Percentiles rank a stretch among this genome's conserved stretches.
phyloP scores from a whole-genome alignment of 1,140 invertebrate genomes.

The fruit fly (Drosophila melanogaster) region DNA sequence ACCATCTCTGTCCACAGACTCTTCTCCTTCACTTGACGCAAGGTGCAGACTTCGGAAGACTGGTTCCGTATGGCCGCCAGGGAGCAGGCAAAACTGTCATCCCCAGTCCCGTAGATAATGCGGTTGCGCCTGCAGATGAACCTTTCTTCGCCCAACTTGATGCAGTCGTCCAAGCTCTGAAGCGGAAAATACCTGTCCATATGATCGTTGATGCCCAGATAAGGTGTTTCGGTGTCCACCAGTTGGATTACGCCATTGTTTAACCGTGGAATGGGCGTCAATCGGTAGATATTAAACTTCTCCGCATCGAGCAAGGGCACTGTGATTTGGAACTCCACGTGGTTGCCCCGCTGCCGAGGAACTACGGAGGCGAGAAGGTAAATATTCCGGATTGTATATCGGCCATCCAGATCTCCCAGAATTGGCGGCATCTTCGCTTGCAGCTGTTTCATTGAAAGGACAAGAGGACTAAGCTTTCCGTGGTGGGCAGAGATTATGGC shows the following conservation, averaged over 20 bases:
- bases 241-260: constrained; percentile 7
- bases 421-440: neutral
- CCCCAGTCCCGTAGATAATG: constrained; percentile 9
- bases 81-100: neutral
- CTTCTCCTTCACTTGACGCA: neutral
- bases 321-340: constrained; percentile 12
- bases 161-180: constrained; percentile 7
- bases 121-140: constrained; percentile 5
- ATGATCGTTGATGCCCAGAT: constrained; percentile 23
- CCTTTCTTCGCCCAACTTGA: constrained; percentile 2
- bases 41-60: neutral
- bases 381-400: constrained; percentile 1
- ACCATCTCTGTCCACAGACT: constrained; percentile 20
- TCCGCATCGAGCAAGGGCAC: constrained; percentile 22
- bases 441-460: constrained; percentile 17
- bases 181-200: constrained; percentile 22
- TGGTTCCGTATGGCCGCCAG: constrained; percentile 19
- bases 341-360: neutral
- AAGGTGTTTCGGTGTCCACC: constrained; percentile 16
- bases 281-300: constrained; percentile 16
- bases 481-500: constrained; percentile 2
- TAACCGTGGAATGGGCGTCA: constrained; percentile 26
- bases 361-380: constrained; percentile 8
- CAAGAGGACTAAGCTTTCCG: neutral
- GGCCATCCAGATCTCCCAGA: neutral